Percentiles rank a stretch among this genome's conserved stretches.
Conservation (phyloP, 2,797 vertebrate genomes). For the Ceryle rudis region DNA sequence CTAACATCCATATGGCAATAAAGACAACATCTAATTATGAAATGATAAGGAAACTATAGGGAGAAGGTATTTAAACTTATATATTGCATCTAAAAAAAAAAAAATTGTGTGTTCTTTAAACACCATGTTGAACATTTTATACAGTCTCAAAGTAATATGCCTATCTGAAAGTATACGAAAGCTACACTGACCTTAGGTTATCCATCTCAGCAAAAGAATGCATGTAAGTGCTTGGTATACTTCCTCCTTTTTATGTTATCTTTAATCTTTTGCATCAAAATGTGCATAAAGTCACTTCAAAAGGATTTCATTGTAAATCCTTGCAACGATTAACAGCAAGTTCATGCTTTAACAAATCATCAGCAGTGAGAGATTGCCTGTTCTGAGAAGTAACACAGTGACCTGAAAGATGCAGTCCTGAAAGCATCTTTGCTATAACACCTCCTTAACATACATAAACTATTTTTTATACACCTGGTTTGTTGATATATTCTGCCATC, state of each 20-base stretch:
- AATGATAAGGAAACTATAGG: neutral
- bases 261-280: conserved; percentile 28
- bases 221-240: neutral
- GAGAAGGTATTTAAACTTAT: neutral
- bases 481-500: neutral
- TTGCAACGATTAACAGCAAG: conserved; percentile 30
- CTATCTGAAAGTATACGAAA: neutral
- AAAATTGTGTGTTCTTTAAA: neutral
- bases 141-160: neutral
- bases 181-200: neutral
- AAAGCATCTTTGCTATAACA: conserved; percentile 6
- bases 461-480: conserved; percentile 1
- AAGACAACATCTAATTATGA: neutral
- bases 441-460: neutral
- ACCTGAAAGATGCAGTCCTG: conserved; percentile 4
- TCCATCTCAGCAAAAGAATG: neutral
- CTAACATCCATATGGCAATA: neutral
- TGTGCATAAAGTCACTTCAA: conserved; percentile 29
- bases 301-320: conserved; percentile 28
- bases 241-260: conserved; percentile 28
- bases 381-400: neutral
- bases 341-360: conserved; percentile 33
- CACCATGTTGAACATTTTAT: neutral
- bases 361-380: neutral
- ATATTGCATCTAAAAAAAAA: neutral